These are phyloP conservation scores for Malacoraja senta DNA, from an alignment of 2,797 vertebrate species.

Conservation along the genomic window DNA sequence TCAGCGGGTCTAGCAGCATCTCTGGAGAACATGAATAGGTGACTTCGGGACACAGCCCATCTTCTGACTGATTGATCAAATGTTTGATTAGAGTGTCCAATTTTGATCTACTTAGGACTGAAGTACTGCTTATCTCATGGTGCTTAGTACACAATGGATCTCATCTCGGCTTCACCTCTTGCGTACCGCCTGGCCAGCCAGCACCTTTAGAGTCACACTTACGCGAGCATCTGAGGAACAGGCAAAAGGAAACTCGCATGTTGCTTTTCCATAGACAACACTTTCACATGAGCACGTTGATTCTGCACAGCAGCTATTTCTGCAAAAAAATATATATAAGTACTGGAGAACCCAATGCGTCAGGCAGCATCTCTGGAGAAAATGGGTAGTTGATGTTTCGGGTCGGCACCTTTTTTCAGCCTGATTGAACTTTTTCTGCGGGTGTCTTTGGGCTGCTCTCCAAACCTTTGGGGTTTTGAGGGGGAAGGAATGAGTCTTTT, in stretches of 20 bases:
- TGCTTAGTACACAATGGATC: background rate
- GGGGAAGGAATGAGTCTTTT: background rate
- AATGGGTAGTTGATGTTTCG: no score
- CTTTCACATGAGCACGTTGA: background rate
- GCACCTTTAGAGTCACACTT: background rate
- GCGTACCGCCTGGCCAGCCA: background rate
- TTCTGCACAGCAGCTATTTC: background rate
- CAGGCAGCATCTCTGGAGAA: no score
- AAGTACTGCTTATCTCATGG: background rate
- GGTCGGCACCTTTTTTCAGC: no score
- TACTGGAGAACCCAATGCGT: no score
- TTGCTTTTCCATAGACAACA: background rate
- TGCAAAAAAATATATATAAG: no score
- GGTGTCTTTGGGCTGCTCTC: background rate
- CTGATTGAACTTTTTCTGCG: no score
- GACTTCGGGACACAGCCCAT: no score
- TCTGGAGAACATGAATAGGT: no score
- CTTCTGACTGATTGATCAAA: no score
- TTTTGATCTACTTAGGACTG: background rate
- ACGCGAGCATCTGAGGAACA: background rate
- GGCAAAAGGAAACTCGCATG: background rate
- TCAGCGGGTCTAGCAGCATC: no score
- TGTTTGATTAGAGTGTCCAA: background rate
- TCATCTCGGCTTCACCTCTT: background rate
- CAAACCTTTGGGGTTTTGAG: background rate